A percentile compares a stretch with the other conserved stretches of the same genome.
Conservation (phyloP, 2,113 vertebrate genomes). For the Lota lota region DNA sequence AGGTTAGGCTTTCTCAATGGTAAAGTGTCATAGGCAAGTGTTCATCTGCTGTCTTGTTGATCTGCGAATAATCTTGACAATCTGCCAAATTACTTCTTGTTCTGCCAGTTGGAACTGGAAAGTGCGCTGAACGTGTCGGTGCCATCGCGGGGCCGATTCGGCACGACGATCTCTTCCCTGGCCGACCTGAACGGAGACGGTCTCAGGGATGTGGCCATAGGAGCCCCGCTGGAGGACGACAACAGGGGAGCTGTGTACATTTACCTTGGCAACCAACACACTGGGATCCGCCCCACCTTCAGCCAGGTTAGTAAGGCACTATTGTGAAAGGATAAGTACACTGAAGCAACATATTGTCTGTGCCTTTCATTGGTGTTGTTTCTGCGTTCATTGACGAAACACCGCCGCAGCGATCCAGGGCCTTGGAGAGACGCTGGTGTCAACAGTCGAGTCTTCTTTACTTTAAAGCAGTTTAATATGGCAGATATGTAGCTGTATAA, state of each 20-base stretch:
- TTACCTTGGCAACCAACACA: slow-evolving; percentile 66
- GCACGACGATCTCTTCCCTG: slow-evolving; percentile 69
- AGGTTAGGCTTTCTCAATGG: slow-evolving; percentile 56
- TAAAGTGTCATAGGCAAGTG: neutral
- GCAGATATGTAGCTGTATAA: no score
- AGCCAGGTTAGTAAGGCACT: slow-evolving; percentile 66
- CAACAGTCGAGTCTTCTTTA: no score
- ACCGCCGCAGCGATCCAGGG: no score
- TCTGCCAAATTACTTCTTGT: no score
- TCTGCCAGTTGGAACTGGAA: slow-evolving; percentile 54
- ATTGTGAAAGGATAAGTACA: neutral
- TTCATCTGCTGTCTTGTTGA: no score
- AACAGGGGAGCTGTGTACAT: slow-evolving; percentile 79
- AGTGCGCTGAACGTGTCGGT: slow-evolving; percentile 32
- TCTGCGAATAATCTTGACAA: no score
- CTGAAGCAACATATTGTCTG: no score
- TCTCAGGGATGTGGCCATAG: slow-evolving; percentile 77
- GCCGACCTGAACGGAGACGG: slow-evolving; percentile 79
- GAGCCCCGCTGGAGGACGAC: slow-evolving; percentile 79
- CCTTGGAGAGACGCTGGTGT: no score
- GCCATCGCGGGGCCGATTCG: slow-evolving; percentile 74
- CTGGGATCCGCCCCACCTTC: slow-evolving; percentile 47
- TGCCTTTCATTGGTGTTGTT: no score
- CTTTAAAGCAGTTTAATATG: no score
- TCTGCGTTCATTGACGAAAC: no score